Percentiles rank a stretch among this genome's conserved stretches.
phyloP scores from a whole-genome alignment of 1,140 invertebrate species.

The Proales similis region DNA sequence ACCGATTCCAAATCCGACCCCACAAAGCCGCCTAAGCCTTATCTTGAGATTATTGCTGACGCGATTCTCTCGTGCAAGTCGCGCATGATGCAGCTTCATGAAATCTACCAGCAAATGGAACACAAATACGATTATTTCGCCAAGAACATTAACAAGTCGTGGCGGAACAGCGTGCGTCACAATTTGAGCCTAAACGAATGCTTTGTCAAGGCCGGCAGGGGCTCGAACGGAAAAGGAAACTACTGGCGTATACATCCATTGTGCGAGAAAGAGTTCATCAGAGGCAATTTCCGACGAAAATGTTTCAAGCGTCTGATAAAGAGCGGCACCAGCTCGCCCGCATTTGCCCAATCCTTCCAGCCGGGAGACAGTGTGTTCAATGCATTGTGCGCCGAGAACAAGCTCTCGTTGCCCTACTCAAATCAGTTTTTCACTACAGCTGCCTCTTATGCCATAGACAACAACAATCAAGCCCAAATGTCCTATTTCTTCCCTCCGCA shows the following conservation, averaged over 20 bases:
- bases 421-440: too few relatives aligned
- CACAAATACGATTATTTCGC: conserved; percentile 36
- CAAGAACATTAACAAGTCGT: conserved; percentile 49
- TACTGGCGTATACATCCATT: conserved; percentile 49
- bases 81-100: conserved; percentile 34
- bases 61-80: conserved; percentile 18
- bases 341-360: too few relatives aligned
- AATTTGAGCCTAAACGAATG: conserved; percentile 96
- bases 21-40: conserved; percentile 18
- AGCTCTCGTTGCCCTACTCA: too few relatives aligned
- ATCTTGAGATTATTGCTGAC: conserved; percentile 37
- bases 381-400: too few relatives aligned
- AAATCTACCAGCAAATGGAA: conserved; percentile 34
- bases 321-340: too few relatives aligned
- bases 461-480: too few relatives aligned
- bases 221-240: conserved; percentile 88
- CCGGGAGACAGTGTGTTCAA: too few relatives aligned
- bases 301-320: conserved; percentile 13
- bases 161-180: conserved; percentile 93
- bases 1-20: conserved; percentile 2
- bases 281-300: conserved; percentile 19
- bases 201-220: conserved; percentile 82
- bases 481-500: too few relatives aligned
- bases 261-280: conserved; percentile 31
- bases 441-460: too few relatives aligned